Percentiles rank a stretch among this genome's conserved stretches.
Conservation (phyloP, 2,888 invertebrate genomes). For the Yponomeuta malinellus region DNA sequence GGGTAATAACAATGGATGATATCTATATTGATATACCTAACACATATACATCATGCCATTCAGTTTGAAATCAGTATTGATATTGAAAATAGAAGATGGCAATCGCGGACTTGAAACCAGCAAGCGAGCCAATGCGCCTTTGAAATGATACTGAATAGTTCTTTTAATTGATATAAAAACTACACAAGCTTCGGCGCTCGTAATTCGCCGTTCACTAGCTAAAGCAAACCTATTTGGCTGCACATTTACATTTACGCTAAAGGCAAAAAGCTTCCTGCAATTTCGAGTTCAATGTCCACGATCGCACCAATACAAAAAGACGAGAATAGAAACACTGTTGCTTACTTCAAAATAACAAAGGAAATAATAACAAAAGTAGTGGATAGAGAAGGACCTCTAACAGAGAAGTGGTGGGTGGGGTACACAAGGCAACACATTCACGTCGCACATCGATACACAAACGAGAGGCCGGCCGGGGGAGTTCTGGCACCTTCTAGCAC, state of each 20-base stretch:
- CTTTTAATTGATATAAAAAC: no score
- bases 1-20: slow-evolving; percentile 6
- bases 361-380: neutral
- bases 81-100: slow-evolving; percentile 10
- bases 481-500: slow-evolving; percentile 3
- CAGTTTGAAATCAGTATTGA: slow-evolving; percentile 28
- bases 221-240: no score
- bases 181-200: no score
- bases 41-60: slow-evolving; percentile 67
- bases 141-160: neutral
- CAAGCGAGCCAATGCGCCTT: neutral
- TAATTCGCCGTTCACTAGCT: no score
- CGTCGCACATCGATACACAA: slow-evolving; percentile 14
- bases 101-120: neutral
- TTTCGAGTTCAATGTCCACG: slow-evolving; percentile 13
- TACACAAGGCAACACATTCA: slow-evolving; percentile 24
- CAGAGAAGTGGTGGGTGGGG: slow-evolving; percentile 27
- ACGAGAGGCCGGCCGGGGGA: neutral
- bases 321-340: neutral
- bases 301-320: slow-evolving; percentile 15
- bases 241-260: no score
- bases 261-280: neutral
- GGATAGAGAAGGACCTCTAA: slow-evolving; percentile 22
- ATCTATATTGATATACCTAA: slow-evolving; percentile 29
- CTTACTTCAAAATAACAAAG: neutral